Evolutionary conservation across 2,113 vertebrate genomes (phyloP).

Genomic region (Tachuris rubrigastra): DNA sequence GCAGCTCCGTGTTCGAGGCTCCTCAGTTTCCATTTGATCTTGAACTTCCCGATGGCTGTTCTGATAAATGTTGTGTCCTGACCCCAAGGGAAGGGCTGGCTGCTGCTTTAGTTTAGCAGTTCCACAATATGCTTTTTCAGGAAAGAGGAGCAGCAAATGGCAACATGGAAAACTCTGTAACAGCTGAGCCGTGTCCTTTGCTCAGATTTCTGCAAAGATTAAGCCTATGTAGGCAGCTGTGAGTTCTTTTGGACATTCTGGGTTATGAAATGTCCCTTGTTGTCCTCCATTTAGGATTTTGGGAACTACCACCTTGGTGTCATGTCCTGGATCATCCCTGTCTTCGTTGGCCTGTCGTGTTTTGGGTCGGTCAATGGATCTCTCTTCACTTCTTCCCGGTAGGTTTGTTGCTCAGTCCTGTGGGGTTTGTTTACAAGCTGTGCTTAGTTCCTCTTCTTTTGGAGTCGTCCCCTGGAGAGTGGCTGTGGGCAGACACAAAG

Average conservation of each 20-base stretch:
- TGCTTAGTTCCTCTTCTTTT: not conserved
- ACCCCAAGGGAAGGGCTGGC: not conserved
- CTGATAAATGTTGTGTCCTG: not conserved
- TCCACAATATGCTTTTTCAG: not conserved
- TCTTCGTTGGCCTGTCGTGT: slow-evolving; percentile 96
- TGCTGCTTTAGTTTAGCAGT: not conserved
- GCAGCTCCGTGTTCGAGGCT: not conserved
- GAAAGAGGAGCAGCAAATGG: not conserved
- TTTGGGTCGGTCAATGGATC: slow-evolving; percentile 98
- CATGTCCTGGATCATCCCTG: slow-evolving; percentile 97
- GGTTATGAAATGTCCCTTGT: not conserved
- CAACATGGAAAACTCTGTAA: not conserved
- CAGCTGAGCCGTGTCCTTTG: not conserved
- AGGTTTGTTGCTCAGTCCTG: slow-evolving; percentile 12
- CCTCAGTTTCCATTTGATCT: not conserved
- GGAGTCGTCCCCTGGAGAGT: not conserved
- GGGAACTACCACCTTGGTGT: slow-evolving; percentile 89
- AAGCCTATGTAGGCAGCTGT: not conserved
- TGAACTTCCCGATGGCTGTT: not conserved
- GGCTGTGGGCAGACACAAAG: not conserved
- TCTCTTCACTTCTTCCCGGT: slow-evolving; percentile 97
- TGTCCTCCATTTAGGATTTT: slow-evolving; percentile 80
- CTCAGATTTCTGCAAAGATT: not conserved
- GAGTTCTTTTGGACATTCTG: not conserved
- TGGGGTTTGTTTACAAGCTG: not conserved